Conservation (phyloP, 2,888 invertebrate genomes). For the Xestia rhomboidea region DNA sequence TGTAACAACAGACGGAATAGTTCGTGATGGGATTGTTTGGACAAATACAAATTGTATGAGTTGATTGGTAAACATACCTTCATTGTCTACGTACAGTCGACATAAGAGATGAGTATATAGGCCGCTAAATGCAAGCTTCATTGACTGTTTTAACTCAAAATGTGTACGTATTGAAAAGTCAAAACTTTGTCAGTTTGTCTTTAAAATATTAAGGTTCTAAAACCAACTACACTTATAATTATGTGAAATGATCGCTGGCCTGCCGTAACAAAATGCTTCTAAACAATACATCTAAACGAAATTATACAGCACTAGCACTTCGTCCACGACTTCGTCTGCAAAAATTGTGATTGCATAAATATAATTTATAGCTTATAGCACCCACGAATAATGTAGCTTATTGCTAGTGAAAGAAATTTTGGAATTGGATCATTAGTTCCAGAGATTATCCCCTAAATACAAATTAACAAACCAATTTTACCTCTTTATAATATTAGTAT, state of each 20-base stretch:
- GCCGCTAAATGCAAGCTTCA: not conserved
- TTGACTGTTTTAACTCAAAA: not conserved
- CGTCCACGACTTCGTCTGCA: too few relatives aligned
- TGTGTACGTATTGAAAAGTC: not conserved
- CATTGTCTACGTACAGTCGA: not conserved
- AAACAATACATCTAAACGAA: not conserved
- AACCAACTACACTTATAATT: not conserved
- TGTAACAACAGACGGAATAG: conserved; percentile 70
- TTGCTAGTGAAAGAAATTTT: too few relatives aligned
- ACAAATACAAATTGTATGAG: conserved; percentile 59
- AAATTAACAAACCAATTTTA: too few relatives aligned
- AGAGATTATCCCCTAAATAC: too few relatives aligned
- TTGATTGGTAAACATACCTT: conserved; percentile 41
- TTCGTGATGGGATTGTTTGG: conserved; percentile 62
- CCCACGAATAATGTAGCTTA: too few relatives aligned
- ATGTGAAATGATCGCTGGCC: not conserved
- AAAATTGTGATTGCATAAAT: too few relatives aligned
- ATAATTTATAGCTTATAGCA: too few relatives aligned
- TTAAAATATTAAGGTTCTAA: not conserved
- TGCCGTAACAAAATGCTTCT: not conserved
- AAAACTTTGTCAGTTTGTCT: not conserved
- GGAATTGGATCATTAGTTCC: too few relatives aligned
- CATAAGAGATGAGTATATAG: not conserved
- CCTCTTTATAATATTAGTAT: too few relatives aligned
- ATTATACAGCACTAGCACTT: not conserved